Percentiles rank a stretch among this genome's conserved stretches.
Conservation (phyloP, 2,888 invertebrate species). For the Clunio marinus region DNA sequence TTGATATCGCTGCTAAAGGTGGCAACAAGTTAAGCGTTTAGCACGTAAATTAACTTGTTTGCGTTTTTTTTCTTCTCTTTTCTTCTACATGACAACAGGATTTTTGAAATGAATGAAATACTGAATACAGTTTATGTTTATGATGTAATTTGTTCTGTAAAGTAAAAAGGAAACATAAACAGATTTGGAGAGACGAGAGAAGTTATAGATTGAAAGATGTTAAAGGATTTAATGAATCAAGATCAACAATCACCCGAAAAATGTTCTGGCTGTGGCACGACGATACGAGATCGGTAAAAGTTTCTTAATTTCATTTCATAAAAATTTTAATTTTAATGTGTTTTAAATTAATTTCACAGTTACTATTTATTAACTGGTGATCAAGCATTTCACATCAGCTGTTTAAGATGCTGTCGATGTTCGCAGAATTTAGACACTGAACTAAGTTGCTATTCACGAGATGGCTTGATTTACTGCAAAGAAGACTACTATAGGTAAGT, state of each 20-base stretch:
- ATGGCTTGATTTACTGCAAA: constrained; percentile 89
- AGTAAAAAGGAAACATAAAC: too few species aligned
- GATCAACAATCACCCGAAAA: constrained; percentile 45
- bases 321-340: constrained; percentile 9
- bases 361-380: constrained; percentile 80
- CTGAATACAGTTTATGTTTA: not conserved
- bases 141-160: not conserved
- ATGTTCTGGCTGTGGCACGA: constrained; percentile 58
- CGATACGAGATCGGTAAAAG: constrained; percentile 57
- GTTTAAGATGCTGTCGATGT: constrained; percentile 80
- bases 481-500: constrained; percentile 88
- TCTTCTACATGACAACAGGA: constrained; percentile 4
- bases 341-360: constrained; percentile 44
- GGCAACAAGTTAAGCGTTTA: too few species aligned
- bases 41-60: constrained; percentile 16
- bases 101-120: not conserved
- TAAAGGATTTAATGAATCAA: constrained; percentile 42
- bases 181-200: not conserved
- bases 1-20: too few species aligned
- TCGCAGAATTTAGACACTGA: constrained; percentile 78
- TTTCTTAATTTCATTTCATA: not conserved
- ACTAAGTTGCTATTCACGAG: constrained; percentile 82
- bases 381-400: constrained; percentile 83
- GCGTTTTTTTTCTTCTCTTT: not conserved
- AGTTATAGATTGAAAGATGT: constrained; percentile 39